phyloP scores from a whole-genome alignment of 2,888 invertebrate species.

The Phanerotoma sp. region DNA sequence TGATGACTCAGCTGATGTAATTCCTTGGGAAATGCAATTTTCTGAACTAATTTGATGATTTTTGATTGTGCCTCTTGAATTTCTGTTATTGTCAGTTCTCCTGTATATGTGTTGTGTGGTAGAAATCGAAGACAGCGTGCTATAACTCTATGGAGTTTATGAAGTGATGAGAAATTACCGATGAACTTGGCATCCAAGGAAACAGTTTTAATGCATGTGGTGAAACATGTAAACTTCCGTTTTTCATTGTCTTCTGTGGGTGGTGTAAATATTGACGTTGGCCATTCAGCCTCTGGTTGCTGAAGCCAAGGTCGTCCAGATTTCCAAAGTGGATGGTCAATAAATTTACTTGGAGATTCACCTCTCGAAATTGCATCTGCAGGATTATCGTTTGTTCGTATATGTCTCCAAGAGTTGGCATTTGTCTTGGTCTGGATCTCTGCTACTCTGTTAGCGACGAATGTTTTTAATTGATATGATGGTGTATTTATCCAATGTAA shows the following conservation, averaged over 20 bases:
- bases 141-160: not conserved
- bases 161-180: not conserved
- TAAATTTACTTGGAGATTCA: slow-evolving; percentile 20
- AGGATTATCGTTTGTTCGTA: slow-evolving; percentile 29
- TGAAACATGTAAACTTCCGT: not conserved
- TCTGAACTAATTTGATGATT: slow-evolving; percentile 4
- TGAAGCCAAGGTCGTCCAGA: slow-evolving; percentile 22
- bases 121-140: not conserved
- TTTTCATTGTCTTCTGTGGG: not conserved
- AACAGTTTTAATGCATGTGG: not conserved
- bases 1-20: not conserved
- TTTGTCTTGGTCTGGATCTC: too few species aligned
- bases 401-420: slow-evolving; percentile 27
- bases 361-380: slow-evolving; percentile 35
- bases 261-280: not conserved
- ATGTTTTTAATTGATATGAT: slow-evolving; percentile 17
- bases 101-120: not conserved
- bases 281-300: slow-evolving; percentile 8
- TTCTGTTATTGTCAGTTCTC: not conserved
- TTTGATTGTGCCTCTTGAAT: not conserved
- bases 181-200: not conserved
- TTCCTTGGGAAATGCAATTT: not conserved
- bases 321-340: slow-evolving; percentile 16
- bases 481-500: slow-evolving; percentile 28
- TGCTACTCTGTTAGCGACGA: slow-evolving; percentile 27